Base-by-base conservation (phyloP, 2,113 vertebrate species). In the Microtus ochrogaster region DNA sequence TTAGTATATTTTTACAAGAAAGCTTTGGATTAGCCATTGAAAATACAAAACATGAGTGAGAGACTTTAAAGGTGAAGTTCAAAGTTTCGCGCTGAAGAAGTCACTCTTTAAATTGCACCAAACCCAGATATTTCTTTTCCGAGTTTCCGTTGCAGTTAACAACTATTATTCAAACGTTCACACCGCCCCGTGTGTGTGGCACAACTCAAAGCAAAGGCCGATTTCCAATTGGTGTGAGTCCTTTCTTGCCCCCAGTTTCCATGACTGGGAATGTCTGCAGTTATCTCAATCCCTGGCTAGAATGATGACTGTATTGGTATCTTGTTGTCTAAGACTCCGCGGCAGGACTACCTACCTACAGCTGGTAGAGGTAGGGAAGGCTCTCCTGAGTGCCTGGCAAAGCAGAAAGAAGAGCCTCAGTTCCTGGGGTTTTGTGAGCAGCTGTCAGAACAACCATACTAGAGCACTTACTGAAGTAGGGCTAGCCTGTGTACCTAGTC, bases 61-160 rank as follows among this genome's bases (percentile, higher is more conserved):
- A 81, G 41, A 17, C 10, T 21, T 58, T 10, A 55, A 21, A 36
- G 22, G 58, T 55, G 52, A 83, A 91, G 91, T 52, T 77, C 52
- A 77, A 66, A 44, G 21, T 89, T 14, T 49, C 0, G 6, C 19
- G 7, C 41, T 81, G 17, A 47, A 55, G 33, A 19, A 58, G 58
- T 66, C 13, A 82, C 26, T 94, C 77, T 96, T 97, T 95, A 92
- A 90, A 83, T 83, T 58, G 4, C 68, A 96, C 96, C 78, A 68
- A 90, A 84, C 41, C 13, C 16, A 36, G 78, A 6, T 55, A 13
- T 26, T 49, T 73, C 44, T 65, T 30, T 74, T 41, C 11, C 1
- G 5, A 58, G 30, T 13, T 72, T 78, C 49, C 30, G 22, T 44
- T 11, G 4, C 28, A 36, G 16, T 58, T 44, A 14, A 30, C 4